Percentiles rank a stretch among this genome's conserved stretches.
phyloP scores from a whole-genome alignment of 35 echinoderm and acorn worm species.

The Hemicentrotus pulcherrimus region DNA sequence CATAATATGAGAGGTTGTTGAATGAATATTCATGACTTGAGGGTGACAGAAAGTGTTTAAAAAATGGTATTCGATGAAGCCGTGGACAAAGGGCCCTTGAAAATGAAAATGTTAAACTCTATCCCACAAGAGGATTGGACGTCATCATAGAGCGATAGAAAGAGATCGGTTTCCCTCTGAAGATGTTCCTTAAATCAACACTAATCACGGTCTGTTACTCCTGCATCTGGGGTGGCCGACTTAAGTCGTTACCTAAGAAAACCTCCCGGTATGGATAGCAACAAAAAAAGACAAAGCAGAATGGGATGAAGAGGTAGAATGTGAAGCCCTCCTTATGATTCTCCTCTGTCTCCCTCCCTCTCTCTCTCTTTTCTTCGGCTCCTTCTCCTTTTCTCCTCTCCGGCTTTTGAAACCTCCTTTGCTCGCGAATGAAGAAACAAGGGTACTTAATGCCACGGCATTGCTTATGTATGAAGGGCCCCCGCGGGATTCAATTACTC shows the following conservation, averaged over 20 bases:
- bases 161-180: background rate
- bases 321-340: background rate
- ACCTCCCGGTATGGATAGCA: slow-evolving; percentile 20
- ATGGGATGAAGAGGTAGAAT: background rate
- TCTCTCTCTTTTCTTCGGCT: background rate
- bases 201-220: slow-evolving; percentile 34
- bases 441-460: slow-evolving; percentile 44
- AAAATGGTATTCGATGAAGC: background rate
- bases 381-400: background rate
- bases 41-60: background rate
- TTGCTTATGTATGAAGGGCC: slow-evolving; percentile 48
- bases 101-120: slow-evolving; percentile 6
- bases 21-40: background rate
- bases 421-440: slow-evolving; percentile 34
- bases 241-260: slow-evolving; percentile 17
- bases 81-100: background rate
- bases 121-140: background rate
- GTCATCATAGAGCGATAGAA: background rate
- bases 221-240: background rate
- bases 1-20: background rate
- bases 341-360: background rate
- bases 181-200: slow-evolving; percentile 37
- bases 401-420: slow-evolving; percentile 2
- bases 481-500: slow-evolving; percentile 49
- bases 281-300: background rate